phyloP scores from a whole-genome alignment of 2,888 invertebrate species.

The Agrotis clavis region DNA sequence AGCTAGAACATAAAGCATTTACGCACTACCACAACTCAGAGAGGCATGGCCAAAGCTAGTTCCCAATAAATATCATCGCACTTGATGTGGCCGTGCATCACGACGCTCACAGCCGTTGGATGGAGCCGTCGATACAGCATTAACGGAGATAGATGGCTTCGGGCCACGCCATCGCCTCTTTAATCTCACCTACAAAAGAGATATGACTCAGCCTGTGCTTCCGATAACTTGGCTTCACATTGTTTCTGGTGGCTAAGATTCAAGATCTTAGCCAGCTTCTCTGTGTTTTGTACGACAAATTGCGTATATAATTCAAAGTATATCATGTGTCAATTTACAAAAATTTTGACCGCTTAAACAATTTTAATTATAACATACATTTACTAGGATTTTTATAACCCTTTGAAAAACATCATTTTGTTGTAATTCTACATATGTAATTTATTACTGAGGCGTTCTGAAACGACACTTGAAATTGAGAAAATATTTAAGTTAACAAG shows the following conservation, averaged over 20 bases:
- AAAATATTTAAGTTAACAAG: too few relatives aligned
- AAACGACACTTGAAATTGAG: too few relatives aligned
- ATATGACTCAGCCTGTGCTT: slow-evolving; percentile 75
- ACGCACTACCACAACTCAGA: slow-evolving; percentile 32
- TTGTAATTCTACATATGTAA: too few relatives aligned
- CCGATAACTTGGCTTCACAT: slow-evolving; percentile 57
- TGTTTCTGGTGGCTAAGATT: slow-evolving; percentile 18
- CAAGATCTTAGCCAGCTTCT: too few relatives aligned
- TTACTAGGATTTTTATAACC: too few relatives aligned
- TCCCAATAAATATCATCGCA: slow-evolving; percentile 55
- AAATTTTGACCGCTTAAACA: too few relatives aligned
- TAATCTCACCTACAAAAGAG: slow-evolving; percentile 85
- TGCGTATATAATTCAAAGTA: too few relatives aligned
- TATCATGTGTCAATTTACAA: too few relatives aligned
- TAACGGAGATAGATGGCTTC: slow-evolving; percentile 85
- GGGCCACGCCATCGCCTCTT: slow-evolving; percentile 84
- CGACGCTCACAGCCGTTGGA: slow-evolving; percentile 58
- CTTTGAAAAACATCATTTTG: too few relatives aligned
- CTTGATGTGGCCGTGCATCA: slow-evolving; percentile 62
- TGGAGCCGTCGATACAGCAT: slow-evolving; percentile 81
- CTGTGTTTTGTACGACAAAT: too few relatives aligned
- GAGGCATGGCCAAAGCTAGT: slow-evolving; percentile 40
- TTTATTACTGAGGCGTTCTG: too few relatives aligned
- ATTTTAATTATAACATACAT: too few relatives aligned
- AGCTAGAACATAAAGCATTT: slow-evolving; percentile 32